phyloP scores from a whole-genome alignment of 2,113 vertebrate genomes.

The Pseudorectes ferrugineus region DNA sequence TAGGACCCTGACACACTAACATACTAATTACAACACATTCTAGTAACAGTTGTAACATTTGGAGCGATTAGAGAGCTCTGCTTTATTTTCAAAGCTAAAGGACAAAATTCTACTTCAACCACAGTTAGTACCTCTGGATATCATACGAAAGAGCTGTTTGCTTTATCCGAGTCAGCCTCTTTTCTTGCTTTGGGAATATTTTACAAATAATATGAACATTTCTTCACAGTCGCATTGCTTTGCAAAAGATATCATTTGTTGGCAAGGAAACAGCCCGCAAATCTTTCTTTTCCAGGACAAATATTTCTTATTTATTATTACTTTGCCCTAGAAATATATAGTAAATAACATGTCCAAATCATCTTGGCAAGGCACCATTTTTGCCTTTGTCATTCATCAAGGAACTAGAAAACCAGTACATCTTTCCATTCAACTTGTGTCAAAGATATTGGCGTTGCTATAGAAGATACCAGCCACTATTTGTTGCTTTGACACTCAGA shows the following conservation, averaged over 20 bases:
- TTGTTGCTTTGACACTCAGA: constrained; percentile 58
- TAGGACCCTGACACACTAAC: not conserved
- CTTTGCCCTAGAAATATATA: not conserved
- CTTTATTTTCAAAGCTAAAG: not conserved
- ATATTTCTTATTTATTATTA: not conserved
- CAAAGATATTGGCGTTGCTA: constrained; percentile 19
- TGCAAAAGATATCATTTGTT: not conserved
- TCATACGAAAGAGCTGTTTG: not conserved
- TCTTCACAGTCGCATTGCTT: not conserved
- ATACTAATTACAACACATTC: not conserved
- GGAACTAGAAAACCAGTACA: not conserved
- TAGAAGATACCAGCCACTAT: constrained; percentile 40
- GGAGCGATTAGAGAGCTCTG: not conserved
- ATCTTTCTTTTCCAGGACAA: not conserved
- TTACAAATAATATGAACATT: not conserved
- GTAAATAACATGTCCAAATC: not conserved
- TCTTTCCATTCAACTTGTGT: not conserved
- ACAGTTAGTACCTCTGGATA: not conserved
- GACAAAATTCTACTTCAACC: not conserved
- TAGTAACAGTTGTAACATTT: not conserved
- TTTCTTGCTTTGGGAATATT: not conserved
- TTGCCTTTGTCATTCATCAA: not conserved
- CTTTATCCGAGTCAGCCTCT: not conserved
- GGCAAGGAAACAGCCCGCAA: not conserved
- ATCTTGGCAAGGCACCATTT: not conserved